phyloP scores from a whole-genome alignment of 2,888 invertebrate genomes.

The Xestia rhomboidea region DNA sequence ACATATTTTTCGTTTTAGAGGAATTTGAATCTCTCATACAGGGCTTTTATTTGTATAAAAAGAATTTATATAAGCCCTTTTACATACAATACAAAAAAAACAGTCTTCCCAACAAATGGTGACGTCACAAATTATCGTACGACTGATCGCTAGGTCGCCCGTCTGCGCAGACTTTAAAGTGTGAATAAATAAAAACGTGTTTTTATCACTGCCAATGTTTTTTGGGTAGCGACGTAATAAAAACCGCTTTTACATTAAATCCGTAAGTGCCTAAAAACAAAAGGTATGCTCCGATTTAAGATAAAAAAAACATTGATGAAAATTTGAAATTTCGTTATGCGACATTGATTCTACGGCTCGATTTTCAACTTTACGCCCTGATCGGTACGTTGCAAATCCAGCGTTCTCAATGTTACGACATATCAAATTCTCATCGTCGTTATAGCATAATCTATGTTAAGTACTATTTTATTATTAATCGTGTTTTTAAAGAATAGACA shows the following conservation, averaged over 20 bases:
- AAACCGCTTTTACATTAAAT: constrained; percentile 45
- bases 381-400: neutral
- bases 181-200: constrained; percentile 42
- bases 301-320: constrained; percentile 25
- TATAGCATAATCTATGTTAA: constrained; percentile 62
- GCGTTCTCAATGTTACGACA: neutral
- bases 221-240: constrained; percentile 33
- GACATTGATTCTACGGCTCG: neutral
- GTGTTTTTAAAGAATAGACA: constrained; percentile 5
- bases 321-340: constrained; percentile 3
- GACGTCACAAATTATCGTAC: constrained; percentile 45
- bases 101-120: constrained; percentile 17
- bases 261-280: constrained; percentile 62
- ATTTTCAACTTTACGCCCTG: neutral
- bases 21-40: constrained; percentile 35
- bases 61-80: neutral
- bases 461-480: constrained; percentile 48
- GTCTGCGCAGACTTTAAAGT: constrained; percentile 38
- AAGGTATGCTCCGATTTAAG: constrained; percentile 57
- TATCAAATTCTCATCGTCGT: neutral
- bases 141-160: constrained; percentile 41
- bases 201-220: constrained; percentile 54
- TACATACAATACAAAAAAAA: neutral
- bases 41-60: constrained; percentile 39
- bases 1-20: neutral